Evolutionary conservation across 2,113 vertebrate species (phyloP), one percentile per base, ranked within the genome.

Genomic region (Astatoreochromis straeleni): DNA sequence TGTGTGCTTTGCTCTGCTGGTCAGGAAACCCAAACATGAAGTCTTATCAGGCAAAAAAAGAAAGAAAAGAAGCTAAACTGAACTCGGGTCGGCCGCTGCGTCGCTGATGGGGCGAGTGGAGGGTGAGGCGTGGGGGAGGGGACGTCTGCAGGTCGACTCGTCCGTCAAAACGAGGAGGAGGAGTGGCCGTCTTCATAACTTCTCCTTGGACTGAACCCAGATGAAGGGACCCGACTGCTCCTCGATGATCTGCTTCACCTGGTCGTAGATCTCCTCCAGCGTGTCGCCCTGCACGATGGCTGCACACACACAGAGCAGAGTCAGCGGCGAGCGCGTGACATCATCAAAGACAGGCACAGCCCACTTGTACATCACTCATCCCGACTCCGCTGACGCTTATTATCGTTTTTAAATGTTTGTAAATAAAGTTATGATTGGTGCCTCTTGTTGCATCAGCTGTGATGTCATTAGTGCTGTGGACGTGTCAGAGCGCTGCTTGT

Each of bases 181-280:
- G 6, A 26, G 21, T 17, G 42, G 16, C 40, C 82, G 88, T 86
- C 95, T 96, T 99, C 97, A 99, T 96, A 99, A 96, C 95, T 99
- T 99, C 96, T 99, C 99, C 96, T 99, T 99, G 91, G 98, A 98
- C 91, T 97, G 98, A 54, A 99, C 97, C 99, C 99, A 99, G 95
- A 99, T 98, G 94, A 96, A 98, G 80, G 98, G 97, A 73, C 98
- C 97, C 81, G 99, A 99, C 93, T 99, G 99, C 80, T 99, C 98
- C 93, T 99, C 99, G 92, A 99, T 99, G 95, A 99, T 97, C 95
- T 98, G 98, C 94, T 99, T 99, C 92, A 98, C 98, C 94, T 98
- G 98, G 73, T 98, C 98, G 95, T 99, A 99, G 94, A 99, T 98
- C 95, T 99, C 98, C 93, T 99, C 99, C 97, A 99, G 94, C 2